Evolutionary conservation across 2,888 invertebrate species (phyloP).

Genomic region (Melinaea menophilus): DNA sequence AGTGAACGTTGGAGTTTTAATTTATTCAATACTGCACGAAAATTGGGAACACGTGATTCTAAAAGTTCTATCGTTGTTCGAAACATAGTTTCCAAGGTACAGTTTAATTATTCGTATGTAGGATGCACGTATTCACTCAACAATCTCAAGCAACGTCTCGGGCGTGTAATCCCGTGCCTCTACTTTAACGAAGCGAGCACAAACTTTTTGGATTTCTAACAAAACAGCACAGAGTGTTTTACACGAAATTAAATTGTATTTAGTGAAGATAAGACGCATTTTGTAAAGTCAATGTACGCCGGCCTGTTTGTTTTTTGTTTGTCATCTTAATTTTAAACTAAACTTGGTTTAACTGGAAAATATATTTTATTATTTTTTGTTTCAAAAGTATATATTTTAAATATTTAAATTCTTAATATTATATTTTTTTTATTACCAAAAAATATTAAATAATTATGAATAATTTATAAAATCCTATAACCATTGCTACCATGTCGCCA

Average conservation of each 20-base stretch:
- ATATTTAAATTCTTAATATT: no score
- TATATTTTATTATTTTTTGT: no score
- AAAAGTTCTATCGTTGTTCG: slow-evolving; percentile 28
- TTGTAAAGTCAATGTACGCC: no score
- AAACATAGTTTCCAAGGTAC: slow-evolving; percentile 21
- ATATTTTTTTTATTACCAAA: no score
- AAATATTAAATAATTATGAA: no score
- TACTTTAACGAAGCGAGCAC: slow-evolving; percentile 64
- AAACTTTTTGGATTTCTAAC: slow-evolving; percentile 61
- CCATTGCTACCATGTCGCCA: no score
- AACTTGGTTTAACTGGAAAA: no score
- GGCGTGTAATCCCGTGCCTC: slow-evolving; percentile 58
- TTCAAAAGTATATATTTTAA: no score
- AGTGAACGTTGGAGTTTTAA: slow-evolving; percentile 27
- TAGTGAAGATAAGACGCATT: background rate
- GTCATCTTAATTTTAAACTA: no score
- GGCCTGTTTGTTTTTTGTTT: no score
- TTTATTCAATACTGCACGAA: slow-evolving; percentile 24
- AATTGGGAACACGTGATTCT: slow-evolving; percentile 24
- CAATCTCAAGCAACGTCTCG: slow-evolving; percentile 51
- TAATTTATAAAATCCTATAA: no score
- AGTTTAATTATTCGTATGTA: slow-evolving; percentile 30
- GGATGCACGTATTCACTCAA: slow-evolving; percentile 38
- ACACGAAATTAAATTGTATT: slow-evolving; percentile 36
- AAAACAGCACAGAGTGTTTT: slow-evolving; percentile 46